These are phyloP conservation scores for Coptotermes formosanus DNA, from an alignment of 1,140 invertebrate species.

Conservation along the genomic window DNA sequence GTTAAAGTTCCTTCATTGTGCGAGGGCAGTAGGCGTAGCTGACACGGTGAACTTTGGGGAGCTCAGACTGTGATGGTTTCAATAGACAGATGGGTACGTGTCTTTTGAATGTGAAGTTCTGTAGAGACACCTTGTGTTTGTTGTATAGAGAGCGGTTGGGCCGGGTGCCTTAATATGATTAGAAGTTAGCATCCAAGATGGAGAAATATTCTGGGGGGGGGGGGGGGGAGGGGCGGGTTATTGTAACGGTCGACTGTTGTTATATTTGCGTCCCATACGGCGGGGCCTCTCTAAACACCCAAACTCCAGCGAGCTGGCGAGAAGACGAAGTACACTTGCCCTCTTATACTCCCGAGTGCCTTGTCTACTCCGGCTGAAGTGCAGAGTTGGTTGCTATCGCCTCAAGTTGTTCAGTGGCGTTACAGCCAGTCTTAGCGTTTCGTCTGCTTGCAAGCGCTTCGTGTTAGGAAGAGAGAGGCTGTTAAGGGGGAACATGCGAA, in stretches of 20 bases:
- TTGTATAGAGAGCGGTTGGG: background rate
- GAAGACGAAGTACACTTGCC: background rate
- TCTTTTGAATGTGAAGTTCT: background rate
- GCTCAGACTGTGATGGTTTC: background rate
- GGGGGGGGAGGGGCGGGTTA: background rate
- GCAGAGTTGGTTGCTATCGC: background rate
- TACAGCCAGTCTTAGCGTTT: no score
- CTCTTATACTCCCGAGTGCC: background rate
- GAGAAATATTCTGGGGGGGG: background rate
- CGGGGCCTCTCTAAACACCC: background rate
- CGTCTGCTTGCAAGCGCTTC: no score
- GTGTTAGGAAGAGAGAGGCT: no score
- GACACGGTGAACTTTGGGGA: background rate
- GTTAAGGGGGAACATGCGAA: no score
- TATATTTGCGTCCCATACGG: background rate
- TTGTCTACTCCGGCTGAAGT: background rate
- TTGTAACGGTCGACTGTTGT: background rate
- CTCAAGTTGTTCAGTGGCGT: background rate
- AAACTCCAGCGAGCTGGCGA: background rate
- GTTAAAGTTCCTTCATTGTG: background rate
- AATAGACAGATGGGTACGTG: background rate
- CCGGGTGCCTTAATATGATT: background rate
- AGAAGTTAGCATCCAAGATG: constrained; percentile 18
- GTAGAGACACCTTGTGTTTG: background rate
- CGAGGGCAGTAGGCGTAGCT: background rate